These are phyloP conservation scores for Glyphotaelius pellucidus DNA, from an alignment of 2,888 invertebrate species.

Conservation along the genomic window DNA sequence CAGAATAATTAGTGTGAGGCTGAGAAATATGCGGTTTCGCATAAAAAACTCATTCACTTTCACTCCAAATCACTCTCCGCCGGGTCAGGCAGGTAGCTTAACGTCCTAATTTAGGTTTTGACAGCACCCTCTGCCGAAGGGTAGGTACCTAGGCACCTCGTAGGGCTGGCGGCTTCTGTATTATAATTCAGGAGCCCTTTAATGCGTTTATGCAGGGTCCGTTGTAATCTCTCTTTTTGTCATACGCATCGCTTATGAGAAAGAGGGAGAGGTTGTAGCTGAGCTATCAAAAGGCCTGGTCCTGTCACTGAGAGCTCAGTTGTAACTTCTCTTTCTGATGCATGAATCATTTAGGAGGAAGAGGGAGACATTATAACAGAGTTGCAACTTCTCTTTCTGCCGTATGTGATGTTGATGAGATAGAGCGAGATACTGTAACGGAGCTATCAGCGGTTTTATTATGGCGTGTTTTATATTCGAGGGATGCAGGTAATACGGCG, in stretches of 20 bases:
- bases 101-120: neutral
- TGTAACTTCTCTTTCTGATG: too few species aligned
- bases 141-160: neutral
- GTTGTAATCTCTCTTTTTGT: neutral
- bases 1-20: neutral
- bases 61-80: neutral
- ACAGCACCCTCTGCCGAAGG: neutral
- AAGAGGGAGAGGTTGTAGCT: neutral
- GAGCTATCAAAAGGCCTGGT: neutral
- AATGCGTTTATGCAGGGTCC: neutral
- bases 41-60: neutral
- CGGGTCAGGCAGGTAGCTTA: neutral
- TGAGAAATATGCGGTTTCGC: neutral
- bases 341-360: too few species aligned
- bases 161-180: neutral
- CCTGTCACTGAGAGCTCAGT: too few species aligned
- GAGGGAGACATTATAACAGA: too few species aligned
- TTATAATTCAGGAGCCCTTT: neutral
- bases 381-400: neutral
- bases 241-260: neutral
- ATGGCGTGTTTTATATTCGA: neutral
- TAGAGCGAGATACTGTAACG: neutral
- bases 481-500: neutral
- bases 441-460: neutral
- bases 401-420: neutral